Conservation (phyloP, 2,797 vertebrate genomes). For the Petrocephalus schoutedeni region DNA sequence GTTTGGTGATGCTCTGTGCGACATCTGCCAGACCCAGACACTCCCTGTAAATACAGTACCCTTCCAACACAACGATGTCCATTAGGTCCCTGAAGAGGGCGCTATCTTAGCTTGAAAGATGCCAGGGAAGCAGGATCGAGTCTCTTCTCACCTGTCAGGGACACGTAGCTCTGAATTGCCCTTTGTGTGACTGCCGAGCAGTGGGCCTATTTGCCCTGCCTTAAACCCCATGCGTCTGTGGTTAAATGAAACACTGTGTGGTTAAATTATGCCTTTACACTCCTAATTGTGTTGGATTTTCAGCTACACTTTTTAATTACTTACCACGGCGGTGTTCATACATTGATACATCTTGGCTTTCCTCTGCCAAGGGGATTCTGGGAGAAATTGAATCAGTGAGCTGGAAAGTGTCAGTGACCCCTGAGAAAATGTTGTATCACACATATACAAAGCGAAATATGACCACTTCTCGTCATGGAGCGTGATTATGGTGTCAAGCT, state of each 20-base stretch:
- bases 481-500: neutral
- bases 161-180: neutral
- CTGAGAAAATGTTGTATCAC: neutral
- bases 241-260: neutral
- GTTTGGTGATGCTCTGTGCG: neutral
- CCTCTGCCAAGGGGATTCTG: neutral
- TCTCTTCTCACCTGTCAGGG: neutral
- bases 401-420: neutral
- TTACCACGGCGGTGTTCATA: neutral
- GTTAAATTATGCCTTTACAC: neutral
- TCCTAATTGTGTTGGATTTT: neutral
- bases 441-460: neutral
- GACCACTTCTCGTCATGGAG: neutral
- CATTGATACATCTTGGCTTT: neutral
- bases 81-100: neutral
- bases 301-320: neutral
- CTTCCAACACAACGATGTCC: slow-evolving; percentile 2
- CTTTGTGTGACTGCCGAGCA: neutral
- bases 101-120: neutral
- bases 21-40: neutral
- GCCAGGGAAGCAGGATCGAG: neutral
- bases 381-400: slow-evolving; percentile 6
- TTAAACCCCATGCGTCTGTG: neutral
- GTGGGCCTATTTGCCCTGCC: neutral
- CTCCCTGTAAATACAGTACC: slow-evolving; percentile 18